Evolutionary conservation across 2,113 vertebrate genomes (phyloP).

Genomic region (Galeopterus variegatus): DNA sequence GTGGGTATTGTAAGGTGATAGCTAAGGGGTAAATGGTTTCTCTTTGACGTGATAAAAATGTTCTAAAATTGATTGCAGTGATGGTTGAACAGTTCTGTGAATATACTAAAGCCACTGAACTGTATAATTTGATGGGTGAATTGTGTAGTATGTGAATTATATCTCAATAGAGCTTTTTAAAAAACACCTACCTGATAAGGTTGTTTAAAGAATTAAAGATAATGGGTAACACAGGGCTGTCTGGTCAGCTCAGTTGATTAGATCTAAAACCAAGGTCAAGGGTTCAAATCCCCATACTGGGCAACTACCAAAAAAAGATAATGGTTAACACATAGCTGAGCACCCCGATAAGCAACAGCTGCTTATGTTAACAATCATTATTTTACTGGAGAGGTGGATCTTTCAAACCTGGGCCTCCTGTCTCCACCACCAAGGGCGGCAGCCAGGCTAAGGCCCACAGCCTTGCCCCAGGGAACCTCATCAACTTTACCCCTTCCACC

Average conservation of each 20-base stretch:
- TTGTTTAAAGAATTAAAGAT: neutral
- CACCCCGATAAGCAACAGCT: neutral
- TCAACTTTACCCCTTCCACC: neutral
- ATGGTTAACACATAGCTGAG: neutral
- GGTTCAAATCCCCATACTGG: too few species aligned
- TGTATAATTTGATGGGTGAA: neutral
- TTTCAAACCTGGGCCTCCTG: neutral
- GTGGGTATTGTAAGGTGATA: neutral
- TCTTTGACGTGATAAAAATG: neutral
- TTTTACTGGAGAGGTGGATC: neutral
- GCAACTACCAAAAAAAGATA: neutral
- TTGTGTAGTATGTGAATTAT: neutral
- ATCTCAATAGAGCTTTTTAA: neutral
- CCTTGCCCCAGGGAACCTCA: neutral
- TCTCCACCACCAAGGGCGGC: fast-evolving
- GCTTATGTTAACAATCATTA: neutral
- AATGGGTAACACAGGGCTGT: neutral
- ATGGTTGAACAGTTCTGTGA: neutral
- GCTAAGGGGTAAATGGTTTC: neutral
- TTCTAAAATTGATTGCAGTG: neutral
- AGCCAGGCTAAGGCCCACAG: neutral
- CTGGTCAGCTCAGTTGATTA: too few species aligned
- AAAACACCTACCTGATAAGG: neutral
- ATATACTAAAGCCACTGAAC: neutral
- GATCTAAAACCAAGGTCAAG: too few species aligned